Evolutionary conservation across 1,140 invertebrate genomes (phyloP).

Genomic region (Helicoverpa zea): DNA sequence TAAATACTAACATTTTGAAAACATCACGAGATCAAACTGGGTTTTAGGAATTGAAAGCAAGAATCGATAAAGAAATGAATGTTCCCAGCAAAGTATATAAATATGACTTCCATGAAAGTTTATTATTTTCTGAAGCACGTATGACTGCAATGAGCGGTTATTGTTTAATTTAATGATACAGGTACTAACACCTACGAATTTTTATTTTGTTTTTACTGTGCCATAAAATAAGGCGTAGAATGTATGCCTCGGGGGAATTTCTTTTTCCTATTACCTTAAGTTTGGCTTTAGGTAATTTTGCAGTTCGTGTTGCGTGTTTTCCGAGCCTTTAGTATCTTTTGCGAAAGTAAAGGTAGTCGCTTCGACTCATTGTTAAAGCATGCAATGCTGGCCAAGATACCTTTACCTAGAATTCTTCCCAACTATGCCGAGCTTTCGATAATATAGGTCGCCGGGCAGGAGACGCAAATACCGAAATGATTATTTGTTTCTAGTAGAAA

Average conservation of each 20-base stretch:
- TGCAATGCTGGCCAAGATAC: conserved; percentile 19
- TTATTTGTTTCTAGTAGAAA: not conserved
- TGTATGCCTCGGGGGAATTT: not conserved
- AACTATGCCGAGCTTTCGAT: conserved; percentile 9
- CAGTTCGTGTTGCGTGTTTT: not conserved
- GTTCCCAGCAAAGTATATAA: not conserved
- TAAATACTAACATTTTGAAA: too few relatives aligned
- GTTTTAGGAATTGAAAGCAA: too few relatives aligned
- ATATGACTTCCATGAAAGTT: not conserved
- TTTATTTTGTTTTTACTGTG: not conserved
- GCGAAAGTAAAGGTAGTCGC: not conserved
- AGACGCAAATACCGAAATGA: not conserved
- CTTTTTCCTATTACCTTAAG: not conserved
- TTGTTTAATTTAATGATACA: not conserved
- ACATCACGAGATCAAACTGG: too few relatives aligned
- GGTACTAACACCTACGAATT: not conserved
- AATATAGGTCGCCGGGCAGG: conserved; percentile 21
- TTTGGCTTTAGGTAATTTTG: not conserved
- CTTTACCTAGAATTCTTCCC: conserved; percentile 21
- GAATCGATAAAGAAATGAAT: too few relatives aligned
- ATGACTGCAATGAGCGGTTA: not conserved
- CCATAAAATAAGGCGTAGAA: not conserved
- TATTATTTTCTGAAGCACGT: not conserved
- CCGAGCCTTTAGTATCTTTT: not conserved
- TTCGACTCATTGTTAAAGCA: not conserved